phyloP scores from a whole-genome alignment of 2,113 vertebrate genomes.

The Machaerirhynchus nigripectus region DNA sequence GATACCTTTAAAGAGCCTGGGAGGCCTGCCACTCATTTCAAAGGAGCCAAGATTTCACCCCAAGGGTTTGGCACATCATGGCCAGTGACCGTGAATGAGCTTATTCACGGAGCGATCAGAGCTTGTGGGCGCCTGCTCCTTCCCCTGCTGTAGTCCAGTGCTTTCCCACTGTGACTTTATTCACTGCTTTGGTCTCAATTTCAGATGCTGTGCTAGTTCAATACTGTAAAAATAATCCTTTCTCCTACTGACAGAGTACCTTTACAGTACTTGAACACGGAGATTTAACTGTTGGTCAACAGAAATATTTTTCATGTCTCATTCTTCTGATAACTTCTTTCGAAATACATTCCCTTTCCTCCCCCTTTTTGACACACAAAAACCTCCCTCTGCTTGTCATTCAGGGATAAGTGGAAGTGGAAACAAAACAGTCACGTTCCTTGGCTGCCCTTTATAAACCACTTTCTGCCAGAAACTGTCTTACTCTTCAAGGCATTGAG shows the following conservation, averaged over 20 bases:
- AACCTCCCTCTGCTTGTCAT: not conserved
- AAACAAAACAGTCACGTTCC: not conserved
- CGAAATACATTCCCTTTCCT: not conserved
- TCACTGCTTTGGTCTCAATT: not conserved
- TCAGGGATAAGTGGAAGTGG: not conserved
- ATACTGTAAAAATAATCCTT: not conserved
- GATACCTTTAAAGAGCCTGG: not conserved
- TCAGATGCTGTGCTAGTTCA: not conserved
- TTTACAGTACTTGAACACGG: not conserved
- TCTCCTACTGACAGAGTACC: not conserved
- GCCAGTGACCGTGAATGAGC: not conserved
- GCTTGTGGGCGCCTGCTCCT: not conserved
- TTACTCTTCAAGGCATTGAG: not conserved
- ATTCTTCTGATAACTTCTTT: not conserved
- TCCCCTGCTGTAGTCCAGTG: not conserved
- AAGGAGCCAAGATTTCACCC: slow-evolving; percentile 24
- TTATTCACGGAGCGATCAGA: not conserved
- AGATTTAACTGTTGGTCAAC: not conserved
- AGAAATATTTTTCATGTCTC: not conserved
- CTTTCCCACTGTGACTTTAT: not conserved
- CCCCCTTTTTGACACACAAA: not conserved
- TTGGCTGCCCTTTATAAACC: not conserved
- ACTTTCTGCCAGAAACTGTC: not conserved
- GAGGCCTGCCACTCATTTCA: not conserved
- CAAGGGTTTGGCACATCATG: not conserved